These are phyloP conservation scores for Myiotriccus ornatus DNA, from an alignment of 2,797 vertebrate genomes.

Conservation along the genomic window DNA sequence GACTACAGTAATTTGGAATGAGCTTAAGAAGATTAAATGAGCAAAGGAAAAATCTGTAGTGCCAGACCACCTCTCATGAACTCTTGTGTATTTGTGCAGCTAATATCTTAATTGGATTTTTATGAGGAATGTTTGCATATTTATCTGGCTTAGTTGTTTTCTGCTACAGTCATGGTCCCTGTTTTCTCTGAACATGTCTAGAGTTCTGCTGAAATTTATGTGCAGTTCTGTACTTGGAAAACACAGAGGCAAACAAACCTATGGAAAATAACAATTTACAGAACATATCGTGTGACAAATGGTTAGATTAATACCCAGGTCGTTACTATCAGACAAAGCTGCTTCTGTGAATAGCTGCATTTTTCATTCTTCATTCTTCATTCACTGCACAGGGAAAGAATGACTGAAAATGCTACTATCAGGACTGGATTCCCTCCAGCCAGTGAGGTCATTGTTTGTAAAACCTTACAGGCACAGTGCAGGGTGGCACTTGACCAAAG, in stretches of 20 bases:
- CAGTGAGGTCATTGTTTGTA: constrained; percentile 54
- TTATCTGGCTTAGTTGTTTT: not conserved
- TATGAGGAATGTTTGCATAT: constrained; percentile 26
- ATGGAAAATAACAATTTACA: not conserved
- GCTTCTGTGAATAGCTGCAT: constrained; percentile 42
- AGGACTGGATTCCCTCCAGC: constrained; percentile 57
- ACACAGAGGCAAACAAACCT: not conserved
- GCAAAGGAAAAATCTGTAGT: not conserved
- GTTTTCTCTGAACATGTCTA: not conserved
- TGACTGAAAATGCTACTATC: constrained; percentile 17
- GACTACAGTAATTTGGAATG: not conserved
- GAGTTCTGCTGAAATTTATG: not conserved
- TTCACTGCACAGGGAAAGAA: constrained; percentile 47
- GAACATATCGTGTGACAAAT: not conserved
- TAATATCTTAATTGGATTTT: constrained; percentile 44
- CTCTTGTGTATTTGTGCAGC: constrained; percentile 13
- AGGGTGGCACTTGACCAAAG: constrained; percentile 6
- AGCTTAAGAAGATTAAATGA: constrained; percentile 23
- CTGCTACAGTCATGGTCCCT: not conserved
- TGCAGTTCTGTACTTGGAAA: not conserved
- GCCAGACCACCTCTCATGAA: constrained; percentile 11
- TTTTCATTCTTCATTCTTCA: constrained; percentile 70
- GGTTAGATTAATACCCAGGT: not conserved
- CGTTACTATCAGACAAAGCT: constrained; percentile 27
- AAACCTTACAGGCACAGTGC: not conserved